Evolutionary conservation across 2,113 vertebrate genomes (phyloP), one percentile per base, ranked within the genome.

Genomic region (Chionodraco myersi): DNA sequence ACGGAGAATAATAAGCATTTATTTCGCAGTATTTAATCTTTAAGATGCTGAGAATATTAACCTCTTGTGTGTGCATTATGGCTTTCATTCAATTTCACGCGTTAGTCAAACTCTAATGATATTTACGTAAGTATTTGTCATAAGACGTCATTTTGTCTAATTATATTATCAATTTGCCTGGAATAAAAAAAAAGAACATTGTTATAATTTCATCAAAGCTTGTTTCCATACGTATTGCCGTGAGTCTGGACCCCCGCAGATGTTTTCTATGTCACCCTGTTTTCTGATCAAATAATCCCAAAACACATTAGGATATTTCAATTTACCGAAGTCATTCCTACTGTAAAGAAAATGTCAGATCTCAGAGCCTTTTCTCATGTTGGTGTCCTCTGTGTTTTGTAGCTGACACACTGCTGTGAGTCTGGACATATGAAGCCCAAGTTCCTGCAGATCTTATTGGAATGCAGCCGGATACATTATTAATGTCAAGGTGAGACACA

Each of bases 401-500:
- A 67, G 77, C 78, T 45, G 83, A 67, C 65, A 23, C 47, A 13
- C 64, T 56, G 63, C 44, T 56, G 47, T 6, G 56, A 78, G 53
- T 7, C 60, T 5, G 30, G 72, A 63, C 13, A 5, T 12, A 30
- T 53, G 65, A 59, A 48, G 15, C 44, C 36, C 6, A 3, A 16
- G 16, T 75, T 71, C 30, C 71, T 48, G 13, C 74, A 41, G 62
- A 73, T 74, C 59, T 62, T 60, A 72, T 78, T 74, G 75, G 82
- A 60, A 72, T 15, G 21, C 72, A 75, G 56, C 58, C 71, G 54
- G 70, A 78, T 74, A 48, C 61, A 79, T 72, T 26, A 83, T 79
- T 79, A 53, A 82, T 51, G 78, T 49, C 62, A 77, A 72, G 34
- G 49, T 83, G 53, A 79, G 69, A 65, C 57, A 70, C 51, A 64